Percentiles rank a stretch among this genome's conserved stretches.
Conservation (phyloP, 35 echinoderm and acorn worm species). For the Apostichopus californicus region DNA sequence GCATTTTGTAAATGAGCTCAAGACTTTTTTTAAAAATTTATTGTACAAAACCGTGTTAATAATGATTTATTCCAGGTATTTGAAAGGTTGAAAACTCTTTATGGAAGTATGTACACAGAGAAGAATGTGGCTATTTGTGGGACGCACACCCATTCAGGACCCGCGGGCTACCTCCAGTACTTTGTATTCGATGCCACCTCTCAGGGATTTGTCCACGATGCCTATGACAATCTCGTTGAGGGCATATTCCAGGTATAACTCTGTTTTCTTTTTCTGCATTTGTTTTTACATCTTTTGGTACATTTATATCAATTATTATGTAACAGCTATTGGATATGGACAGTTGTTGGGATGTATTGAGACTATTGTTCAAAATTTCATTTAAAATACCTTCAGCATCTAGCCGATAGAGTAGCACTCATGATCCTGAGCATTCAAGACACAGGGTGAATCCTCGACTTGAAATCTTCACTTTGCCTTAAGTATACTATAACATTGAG, state of each 20-base stretch:
- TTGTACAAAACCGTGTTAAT: neutral
- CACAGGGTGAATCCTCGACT: too few relatives aligned
- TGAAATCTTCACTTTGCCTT: too few relatives aligned
- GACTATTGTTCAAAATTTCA: neutral
- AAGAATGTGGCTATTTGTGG: slow-evolving; percentile 81
- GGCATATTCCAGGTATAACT: slow-evolving; percentile 79
- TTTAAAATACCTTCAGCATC: too few relatives aligned
- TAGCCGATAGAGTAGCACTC: too few relatives aligned
- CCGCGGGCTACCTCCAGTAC: slow-evolving; percentile 90
- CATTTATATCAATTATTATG: too few relatives aligned
- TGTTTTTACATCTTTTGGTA: too few relatives aligned
- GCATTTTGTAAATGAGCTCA: too few relatives aligned
- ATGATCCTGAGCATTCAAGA: too few relatives aligned
- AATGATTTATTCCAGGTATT: slow-evolving; percentile 63
- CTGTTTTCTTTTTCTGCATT: neutral
- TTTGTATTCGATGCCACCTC: slow-evolving; percentile 83
- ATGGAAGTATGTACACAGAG: slow-evolving; percentile 70
- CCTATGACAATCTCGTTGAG: slow-evolving; percentile 71
- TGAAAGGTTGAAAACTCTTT: slow-evolving; percentile 59
- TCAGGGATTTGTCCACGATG: slow-evolving; percentile 65
- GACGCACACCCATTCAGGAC: slow-evolving; percentile 88
- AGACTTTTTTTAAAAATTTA: too few relatives aligned
- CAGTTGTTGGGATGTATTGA: too few relatives aligned
- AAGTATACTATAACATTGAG: too few relatives aligned
- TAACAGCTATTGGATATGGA: too few relatives aligned